phyloP scores from a whole-genome alignment of 2,888 invertebrate species.

The Oconnorella tubifera region DNA sequence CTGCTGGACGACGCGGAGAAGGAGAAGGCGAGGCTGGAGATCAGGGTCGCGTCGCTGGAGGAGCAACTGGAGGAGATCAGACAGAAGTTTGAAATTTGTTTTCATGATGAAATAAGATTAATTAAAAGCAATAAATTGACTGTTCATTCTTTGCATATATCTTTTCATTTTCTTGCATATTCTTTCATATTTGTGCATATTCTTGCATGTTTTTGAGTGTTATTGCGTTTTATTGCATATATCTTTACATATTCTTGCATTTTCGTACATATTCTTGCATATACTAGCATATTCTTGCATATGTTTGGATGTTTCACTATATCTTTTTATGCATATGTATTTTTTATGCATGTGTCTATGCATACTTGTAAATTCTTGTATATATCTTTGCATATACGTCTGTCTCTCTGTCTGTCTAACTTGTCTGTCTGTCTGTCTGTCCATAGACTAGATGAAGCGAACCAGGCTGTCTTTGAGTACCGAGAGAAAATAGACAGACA shows the following conservation, averaged over 20 bases:
- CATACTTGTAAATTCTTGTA: not conserved
- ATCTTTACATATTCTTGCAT: too few species aligned
- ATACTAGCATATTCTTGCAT: too few species aligned
- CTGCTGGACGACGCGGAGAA: constrained; percentile 58
- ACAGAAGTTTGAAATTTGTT: constrained; percentile 28
- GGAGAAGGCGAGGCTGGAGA: constrained; percentile 58
- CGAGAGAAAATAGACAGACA: constrained; percentile 13
- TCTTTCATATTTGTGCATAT: too few species aligned
- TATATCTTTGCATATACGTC: not conserved
- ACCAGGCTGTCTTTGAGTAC: not conserved
- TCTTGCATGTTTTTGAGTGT: too few species aligned
- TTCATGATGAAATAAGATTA: too few species aligned
- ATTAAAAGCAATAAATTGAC: too few species aligned
- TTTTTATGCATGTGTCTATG: too few species aligned
- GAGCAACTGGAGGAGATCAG: constrained; percentile 54
- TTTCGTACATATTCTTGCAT: too few species aligned
- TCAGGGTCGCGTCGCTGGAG: constrained; percentile 55
- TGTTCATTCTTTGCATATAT: too few species aligned
- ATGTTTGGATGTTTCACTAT: too few species aligned
- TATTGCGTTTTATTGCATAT: too few species aligned
- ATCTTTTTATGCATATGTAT: too few species aligned
- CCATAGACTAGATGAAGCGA: constrained; percentile 47
- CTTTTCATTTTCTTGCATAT: not conserved
- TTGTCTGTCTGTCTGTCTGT: not conserved
- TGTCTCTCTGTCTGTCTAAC: not conserved